Base-by-base conservation (phyloP, 2,113 vertebrate genomes). In the Melanerpes formicivorus region DNA sequence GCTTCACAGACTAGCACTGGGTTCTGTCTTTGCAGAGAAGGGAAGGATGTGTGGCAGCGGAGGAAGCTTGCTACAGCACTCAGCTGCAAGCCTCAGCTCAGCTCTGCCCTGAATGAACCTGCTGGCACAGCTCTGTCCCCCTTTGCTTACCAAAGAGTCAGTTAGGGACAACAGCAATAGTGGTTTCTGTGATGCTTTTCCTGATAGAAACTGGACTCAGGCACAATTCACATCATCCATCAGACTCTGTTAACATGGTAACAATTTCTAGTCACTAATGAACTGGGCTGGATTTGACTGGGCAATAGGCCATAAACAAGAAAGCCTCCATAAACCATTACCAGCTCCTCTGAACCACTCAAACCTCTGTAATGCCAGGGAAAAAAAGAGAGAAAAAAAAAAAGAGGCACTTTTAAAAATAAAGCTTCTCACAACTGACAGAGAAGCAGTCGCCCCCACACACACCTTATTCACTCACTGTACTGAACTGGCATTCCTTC, bases 401-500 rank as follows among this genome's bases (percentile, higher is more conserved):
- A 73, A 58, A 65, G 10, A 93, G 16, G 37, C 73, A 69, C 59
- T 93, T 94, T 93, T 82, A 17, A 44, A 88, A 94, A 92, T 70
- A 67, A 91, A 84, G 79, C 66, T 93, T 50, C 75, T 95, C 56
- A 78, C 78, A 95, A 87, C 59, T 95, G 94, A 84, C 83, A 94
- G 92, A 80, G 86, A 86, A 95, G 88, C 84, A 72, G 87, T 16
- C 82, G 14, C 95, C 95, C 94, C 76, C 84, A 2, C 95, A 88
- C 75, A 70, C 95, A 95, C 88, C 90, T 95, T 90, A 87, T 93
- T 96, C 91, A 81, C 88, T 91, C 83, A 42, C 44, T 63, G 87
- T 54, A 65, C 81, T 69, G 46, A 90, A 91, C 77, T 93, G 92
- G 91, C 88, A 66, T 82, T 92, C 83, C 83, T 91, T 91, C 87